Evolutionary conservation across 64 coral and sea anemone species (phyloP), one percentile per base, ranked within the genome.

Genomic region (Porites lutea): DNA sequence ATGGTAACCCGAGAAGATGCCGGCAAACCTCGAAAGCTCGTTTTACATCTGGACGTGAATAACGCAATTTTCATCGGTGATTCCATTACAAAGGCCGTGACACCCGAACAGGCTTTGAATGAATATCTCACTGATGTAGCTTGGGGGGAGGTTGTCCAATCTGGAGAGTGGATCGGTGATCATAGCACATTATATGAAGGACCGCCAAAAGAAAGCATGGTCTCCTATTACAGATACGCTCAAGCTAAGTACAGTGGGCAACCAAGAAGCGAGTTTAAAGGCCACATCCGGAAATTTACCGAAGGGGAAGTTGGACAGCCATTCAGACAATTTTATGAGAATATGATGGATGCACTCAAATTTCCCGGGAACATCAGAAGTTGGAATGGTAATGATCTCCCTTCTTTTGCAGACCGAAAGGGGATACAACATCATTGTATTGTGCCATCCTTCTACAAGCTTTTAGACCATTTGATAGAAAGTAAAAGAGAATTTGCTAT

Each of bases 31-130:
- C 88, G 92, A 74, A 97, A 93, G 55, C 72, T 97, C 50, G 82
- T 97, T 9, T 82, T 97, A 3, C 95, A 97, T 86, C 72, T 97
- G 69, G 95, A 97, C 49, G 95, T 97, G 4, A 97, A 97, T 63
- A 93, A 97, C 65, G 93, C 95, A 2, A 87, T 97, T 16, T 89
- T 97, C 65, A 62, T 97, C 3, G 95, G 95, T 15, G 95, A 97
- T 75, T 91, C 95, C 10, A 79, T 65, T 6, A 97, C 95, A 11
- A 97, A 97, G 13, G 70, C 88, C 6, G 86, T 88, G 8, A 78
- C 72, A 37, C 82, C 93, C 49, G 95, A 97, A 10, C 65, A 48
- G 49, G 92, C 93, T 43, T 82, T 97, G 12, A 97, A 97, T 48
- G 88, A 97, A 27, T 97, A 97, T 43, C 78, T 97, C 2, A 80